These are phyloP conservation scores for Syngnathus rostellatus DNA, from an alignment of 2,797 vertebrate genomes.

Conservation along the genomic window DNA sequence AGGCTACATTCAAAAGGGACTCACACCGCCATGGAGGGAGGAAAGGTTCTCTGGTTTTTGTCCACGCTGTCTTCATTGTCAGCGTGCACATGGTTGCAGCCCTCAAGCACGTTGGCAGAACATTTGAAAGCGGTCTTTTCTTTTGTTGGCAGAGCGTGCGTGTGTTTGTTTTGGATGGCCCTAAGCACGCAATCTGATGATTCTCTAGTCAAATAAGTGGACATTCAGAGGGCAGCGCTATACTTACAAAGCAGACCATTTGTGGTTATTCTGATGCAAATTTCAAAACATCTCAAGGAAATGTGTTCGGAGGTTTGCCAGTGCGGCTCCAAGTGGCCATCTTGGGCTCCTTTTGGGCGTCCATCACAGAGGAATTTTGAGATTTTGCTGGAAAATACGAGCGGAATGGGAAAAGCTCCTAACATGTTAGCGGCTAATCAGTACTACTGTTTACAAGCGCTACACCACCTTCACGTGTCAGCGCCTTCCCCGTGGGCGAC, in stretches of 20 bases:
- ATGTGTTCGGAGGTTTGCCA: not conserved
- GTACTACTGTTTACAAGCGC: constrained; percentile 43
- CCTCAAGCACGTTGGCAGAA: constrained; percentile 27
- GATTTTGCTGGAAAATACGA: not conserved
- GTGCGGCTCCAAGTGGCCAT: not conserved
- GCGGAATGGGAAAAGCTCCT: constrained; percentile 25
- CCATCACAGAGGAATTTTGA: no score
- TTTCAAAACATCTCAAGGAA: not conserved
- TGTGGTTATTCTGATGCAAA: not conserved
- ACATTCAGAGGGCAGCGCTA: not conserved
- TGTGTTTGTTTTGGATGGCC: constrained; percentile 37
- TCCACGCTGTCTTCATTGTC: constrained; percentile 40
- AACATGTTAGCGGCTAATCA: constrained; percentile 29
- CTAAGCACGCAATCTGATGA: constrained; percentile 12
- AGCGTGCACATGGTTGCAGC: constrained; percentile 46
- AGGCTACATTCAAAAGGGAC: constrained; percentile 39
- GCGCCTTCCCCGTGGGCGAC: constrained; percentile 20
- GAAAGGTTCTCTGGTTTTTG: constrained; percentile 43
- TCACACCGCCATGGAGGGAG: constrained; percentile 17
- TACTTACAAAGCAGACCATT: not conserved
- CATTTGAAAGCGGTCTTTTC: constrained; percentile 53
- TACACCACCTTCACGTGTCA: constrained; percentile 34
- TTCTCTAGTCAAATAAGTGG: not conserved
- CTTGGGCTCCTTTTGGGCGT: not conserved
- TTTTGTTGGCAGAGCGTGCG: constrained; percentile 49